A percentile compares a stretch with the other conserved stretches of the same genome.
Evolutionary conservation across 1,140 invertebrate species (phyloP).

Genomic region (Cyrtorhinus lividipennis): DNA sequence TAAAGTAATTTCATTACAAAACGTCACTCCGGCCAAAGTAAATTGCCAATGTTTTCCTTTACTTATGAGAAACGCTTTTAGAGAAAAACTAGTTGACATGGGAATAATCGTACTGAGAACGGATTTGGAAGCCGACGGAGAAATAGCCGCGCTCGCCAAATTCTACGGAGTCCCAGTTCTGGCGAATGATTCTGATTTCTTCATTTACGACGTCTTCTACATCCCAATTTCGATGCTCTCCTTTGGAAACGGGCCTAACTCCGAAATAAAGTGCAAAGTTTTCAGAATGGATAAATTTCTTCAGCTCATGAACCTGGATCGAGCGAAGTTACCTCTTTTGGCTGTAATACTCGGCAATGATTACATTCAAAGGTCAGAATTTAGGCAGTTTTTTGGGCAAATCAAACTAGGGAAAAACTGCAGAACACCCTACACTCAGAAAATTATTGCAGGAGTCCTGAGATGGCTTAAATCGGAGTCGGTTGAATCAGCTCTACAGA

Average conservation of each 20-base stretch:
- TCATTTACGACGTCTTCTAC: constrained; percentile 65
- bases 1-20: constrained; percentile 34
- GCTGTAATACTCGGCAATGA: constrained; percentile 77
- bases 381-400: constrained; percentile 50
- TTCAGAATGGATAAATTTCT: constrained; percentile 56
- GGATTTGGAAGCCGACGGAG: constrained; percentile 74
- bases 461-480: constrained; percentile 56
- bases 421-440: constrained; percentile 37
- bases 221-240: constrained; percentile 59
- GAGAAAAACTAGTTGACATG: constrained; percentile 44
- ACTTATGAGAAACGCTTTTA: constrained; percentile 54
- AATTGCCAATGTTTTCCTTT: constrained; percentile 44
- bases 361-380: constrained; percentile 53
- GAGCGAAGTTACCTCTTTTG: constrained; percentile 53
- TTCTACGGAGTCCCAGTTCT: constrained; percentile 65
- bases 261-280: constrained; percentile 45
- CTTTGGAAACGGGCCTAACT: constrained; percentile 21
- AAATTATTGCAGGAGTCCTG: constrained; percentile 47
- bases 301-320: constrained; percentile 43
- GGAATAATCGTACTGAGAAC: constrained; percentile 49
- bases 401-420: constrained; percentile 45
- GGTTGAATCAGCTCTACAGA: constrained; percentile 49
- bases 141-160: constrained; percentile 61
- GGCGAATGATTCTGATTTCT: constrained; percentile 85
- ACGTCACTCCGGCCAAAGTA: constrained; percentile 7